Evolutionary conservation across 2,113 vertebrate species (phyloP), one percentile per base, ranked within the genome.

Genomic region (Larimichthys polyactis): DNA sequence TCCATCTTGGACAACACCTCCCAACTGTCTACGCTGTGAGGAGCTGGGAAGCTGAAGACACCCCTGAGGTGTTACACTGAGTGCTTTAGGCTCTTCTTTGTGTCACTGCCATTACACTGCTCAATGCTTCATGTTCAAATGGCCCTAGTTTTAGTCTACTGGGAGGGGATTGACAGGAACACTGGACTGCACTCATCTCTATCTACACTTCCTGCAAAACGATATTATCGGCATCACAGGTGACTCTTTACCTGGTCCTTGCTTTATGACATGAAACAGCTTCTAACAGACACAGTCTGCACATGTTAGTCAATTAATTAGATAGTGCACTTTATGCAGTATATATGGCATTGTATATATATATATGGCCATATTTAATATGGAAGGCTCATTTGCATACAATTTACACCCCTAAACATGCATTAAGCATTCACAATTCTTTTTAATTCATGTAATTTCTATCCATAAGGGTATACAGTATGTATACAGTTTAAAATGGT

Each of bases 31-130:
- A 54, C 7, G 22, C 77, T 27, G 71, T 62, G 77, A 86, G 69
- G 66, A 83, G 67, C 78, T 62, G 69, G 80, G 80, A 90, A 79
- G 73, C 62, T 78, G 73, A 93, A 87, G 87, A 89, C 78, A 76
- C 80, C 85, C 88, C 66, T 22, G 75, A 85, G 87, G 83, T 91
- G 83, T 70, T 80, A 74, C 46, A 73, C 29, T 72, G 27, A 88
- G 77, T 73, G 89, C 92, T 91, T 78, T 40, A 76, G 88, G 84
- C 84, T 83, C 62, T 51, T 86, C 71, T 83, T 79, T 71, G 75
- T 88, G 81, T 86, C 81, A 79, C 68, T 59, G 81, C 63, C 49
- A 79, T 85, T 84, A 81, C 60, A 54, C 58, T 40, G 71, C 49
- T 78, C 66, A 70, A 67, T 83, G 78, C 62, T 78, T 88, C 82